Evolutionary conservation across 2,113 vertebrate species (phyloP).

Genomic region (Oplegnathus fasciatus): DNA sequence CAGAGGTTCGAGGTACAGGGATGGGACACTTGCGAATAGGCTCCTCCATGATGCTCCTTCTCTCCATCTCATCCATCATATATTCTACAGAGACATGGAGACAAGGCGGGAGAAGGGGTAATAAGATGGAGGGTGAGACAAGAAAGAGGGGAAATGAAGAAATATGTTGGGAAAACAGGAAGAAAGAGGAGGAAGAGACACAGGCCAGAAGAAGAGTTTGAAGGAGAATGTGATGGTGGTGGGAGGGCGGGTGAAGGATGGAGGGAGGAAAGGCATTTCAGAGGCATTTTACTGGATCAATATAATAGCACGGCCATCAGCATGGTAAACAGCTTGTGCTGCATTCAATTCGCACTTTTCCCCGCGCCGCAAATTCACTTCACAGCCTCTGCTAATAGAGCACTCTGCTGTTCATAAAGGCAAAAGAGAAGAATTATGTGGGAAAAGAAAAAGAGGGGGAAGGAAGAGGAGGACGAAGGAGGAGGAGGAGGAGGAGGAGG

Average conservation of each 20-base stretch:
- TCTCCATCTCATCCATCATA: constrained; percentile 88
- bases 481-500: background rate
- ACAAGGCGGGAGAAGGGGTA: background rate
- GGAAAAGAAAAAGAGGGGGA: background rate
- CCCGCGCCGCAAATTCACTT: constrained; percentile 27
- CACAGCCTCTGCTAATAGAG: constrained; percentile 49
- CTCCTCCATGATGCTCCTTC: constrained; percentile 84
- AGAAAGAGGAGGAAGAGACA: background rate
- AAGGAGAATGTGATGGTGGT: background rate
- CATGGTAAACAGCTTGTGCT: constrained; percentile 56
- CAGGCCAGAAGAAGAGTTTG: background rate
- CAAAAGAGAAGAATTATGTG: constrained; percentile 14
- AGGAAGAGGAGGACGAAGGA: background rate
- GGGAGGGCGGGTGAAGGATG: background rate
- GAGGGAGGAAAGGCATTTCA: constrained; percentile 9
- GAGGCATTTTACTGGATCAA: constrained; percentile 60
- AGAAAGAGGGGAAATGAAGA: background rate
- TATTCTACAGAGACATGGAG: constrained; percentile 84
- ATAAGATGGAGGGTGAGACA: background rate
- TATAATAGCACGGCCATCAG: constrained; percentile 52
- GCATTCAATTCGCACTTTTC: constrained; percentile 63
- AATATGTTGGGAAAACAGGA: background rate
- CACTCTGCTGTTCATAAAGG: constrained; percentile 32
- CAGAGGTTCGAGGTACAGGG: constrained; percentile 86
- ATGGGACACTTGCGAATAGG: constrained; percentile 84